These are phyloP conservation scores for Ceratoteleas bidentatus DNA, from an alignment of 1,140 invertebrate genomes.

Conservation along the genomic window DNA sequence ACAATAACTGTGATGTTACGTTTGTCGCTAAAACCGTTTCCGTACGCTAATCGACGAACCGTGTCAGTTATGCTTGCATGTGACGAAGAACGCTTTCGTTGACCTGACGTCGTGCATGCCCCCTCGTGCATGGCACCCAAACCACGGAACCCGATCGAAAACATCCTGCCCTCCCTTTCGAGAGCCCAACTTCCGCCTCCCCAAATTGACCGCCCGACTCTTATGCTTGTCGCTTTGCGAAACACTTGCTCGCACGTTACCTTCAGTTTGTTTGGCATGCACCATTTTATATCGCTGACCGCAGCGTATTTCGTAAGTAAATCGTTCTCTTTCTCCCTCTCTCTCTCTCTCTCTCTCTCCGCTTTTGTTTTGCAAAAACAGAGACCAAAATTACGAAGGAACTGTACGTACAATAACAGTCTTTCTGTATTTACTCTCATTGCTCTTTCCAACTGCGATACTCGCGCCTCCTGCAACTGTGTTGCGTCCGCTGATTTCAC, in stretches of 20 bases:
- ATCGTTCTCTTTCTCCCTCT: neutral
- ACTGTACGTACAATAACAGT: slow-evolving; percentile 49
- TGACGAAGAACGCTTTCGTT: no score
- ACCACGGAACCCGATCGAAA: neutral
- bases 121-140: neutral
- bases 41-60: no score
- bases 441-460: neutral
- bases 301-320: slow-evolving; percentile 59
- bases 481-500: no score
- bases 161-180: slow-evolving; percentile 25
- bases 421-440: slow-evolving; percentile 18
- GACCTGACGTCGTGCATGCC: no score
- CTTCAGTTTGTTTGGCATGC: slow-evolving; percentile 50
- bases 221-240: slow-evolving; percentile 32
- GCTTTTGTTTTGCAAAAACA: slow-evolving; percentile 41
- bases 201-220: neutral
- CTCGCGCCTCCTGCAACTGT: neutral
- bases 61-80: no score
- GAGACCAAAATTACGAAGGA: slow-evolving; percentile 41
- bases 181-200: slow-evolving; percentile 13
- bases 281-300: slow-evolving; percentile 50
- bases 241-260: slow-evolving; percentile 27
- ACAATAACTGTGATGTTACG: neutral
- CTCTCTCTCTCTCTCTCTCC: slow-evolving; percentile 3
- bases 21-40: neutral